These are phyloP conservation scores for Drosophila yooni DNA, from an alignment of 2,888 invertebrate species.

Conservation along the genomic window DNA sequence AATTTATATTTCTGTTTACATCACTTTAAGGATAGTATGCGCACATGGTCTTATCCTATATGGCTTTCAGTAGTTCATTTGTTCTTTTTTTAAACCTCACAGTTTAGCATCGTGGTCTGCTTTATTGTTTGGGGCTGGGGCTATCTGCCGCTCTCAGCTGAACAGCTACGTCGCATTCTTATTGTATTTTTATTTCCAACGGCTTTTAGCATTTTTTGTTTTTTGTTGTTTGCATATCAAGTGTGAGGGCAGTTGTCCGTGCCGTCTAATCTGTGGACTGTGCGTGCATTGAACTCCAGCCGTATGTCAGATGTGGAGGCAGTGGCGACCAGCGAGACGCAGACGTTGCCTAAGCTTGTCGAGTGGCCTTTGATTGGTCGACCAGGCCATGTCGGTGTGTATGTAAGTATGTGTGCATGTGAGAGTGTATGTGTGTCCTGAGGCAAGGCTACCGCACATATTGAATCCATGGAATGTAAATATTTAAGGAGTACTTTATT, in stretches of 20 bases:
- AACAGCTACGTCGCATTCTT: conserved; percentile 31
- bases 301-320: conserved; percentile 1
- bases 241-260: conserved; percentile 43
- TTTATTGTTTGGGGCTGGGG: conserved; percentile 23
- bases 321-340: neutral
- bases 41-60: conserved; percentile 5
- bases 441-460: conserved; percentile 55
- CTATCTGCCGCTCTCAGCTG: conserved; percentile 37
- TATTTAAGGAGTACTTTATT: conserved; percentile 77
- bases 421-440: conserved; percentile 18
- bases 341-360: conserved; percentile 37
- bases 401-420: conserved; percentile 3
- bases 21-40: conserved; percentile 4
- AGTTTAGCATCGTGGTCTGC: conserved; percentile 29
- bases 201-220: conserved; percentile 2
- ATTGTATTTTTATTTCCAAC: conserved; percentile 19
- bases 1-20: conserved; percentile 8
- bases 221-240: conserved; percentile 43
- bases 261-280: conserved; percentile 69
- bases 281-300: conserved; percentile 54
- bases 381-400: conserved; percentile 25
- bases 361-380: conserved; percentile 47
- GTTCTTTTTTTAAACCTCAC: conserved; percentile 5
- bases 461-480: conserved; percentile 72
- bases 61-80: conserved; percentile 10